Evolutionary conservation across 2,113 vertebrate genomes (phyloP), one percentile per base, ranked within the genome.

Genomic region (Lophura nycthemera): DNA sequence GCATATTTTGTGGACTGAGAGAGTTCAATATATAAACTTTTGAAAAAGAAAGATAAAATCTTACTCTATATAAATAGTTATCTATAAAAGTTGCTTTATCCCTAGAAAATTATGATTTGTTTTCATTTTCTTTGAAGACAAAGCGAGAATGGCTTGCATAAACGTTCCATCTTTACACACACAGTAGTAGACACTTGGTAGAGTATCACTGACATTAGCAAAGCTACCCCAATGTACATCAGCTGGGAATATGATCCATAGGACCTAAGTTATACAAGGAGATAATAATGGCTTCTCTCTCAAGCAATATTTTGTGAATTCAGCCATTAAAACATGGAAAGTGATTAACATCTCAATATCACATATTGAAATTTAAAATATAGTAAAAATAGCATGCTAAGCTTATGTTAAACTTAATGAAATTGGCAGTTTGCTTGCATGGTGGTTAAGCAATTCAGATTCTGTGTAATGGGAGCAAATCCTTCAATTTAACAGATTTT

Each of bases 271-370:
- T 76, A 69, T 45, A 52, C 61, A 59, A 54, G 57, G 92, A 91
- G 65, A 86, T 60, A 80, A 72, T 16, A 95, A 76, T 9, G 32
- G 92, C 85, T 89, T 87, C 40, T 40, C 66, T 88, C 47, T 56
- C 50, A 86, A 75, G 79, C 81, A 74, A 29, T 78, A 24, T 77
- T 83, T 79, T 85, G 32, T 95, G 82, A 96, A 84, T 87, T 94
- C 69, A 96, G 90, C 97, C 96, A 98, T 97, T 97, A 97, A 97
- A 97, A 98, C 96, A 96, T 93, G 94, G 97, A 79, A 95, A 81
- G 89, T 52, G 92, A 96, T 96, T 96, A 94, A 84, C 77, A 97
- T 97, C 96, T 96, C 97, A 97, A 97, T 96, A 97, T 88, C 86
- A 77, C 20, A 96, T 90, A 97, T 89, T 97, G 91, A 97, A 94